Percentiles rank a stretch among this genome's conserved stretches.
These are phyloP conservation scores for Elephantulus edwardii DNA, from an alignment of 2,113 vertebrate species.

Conservation along the genomic window DNA sequence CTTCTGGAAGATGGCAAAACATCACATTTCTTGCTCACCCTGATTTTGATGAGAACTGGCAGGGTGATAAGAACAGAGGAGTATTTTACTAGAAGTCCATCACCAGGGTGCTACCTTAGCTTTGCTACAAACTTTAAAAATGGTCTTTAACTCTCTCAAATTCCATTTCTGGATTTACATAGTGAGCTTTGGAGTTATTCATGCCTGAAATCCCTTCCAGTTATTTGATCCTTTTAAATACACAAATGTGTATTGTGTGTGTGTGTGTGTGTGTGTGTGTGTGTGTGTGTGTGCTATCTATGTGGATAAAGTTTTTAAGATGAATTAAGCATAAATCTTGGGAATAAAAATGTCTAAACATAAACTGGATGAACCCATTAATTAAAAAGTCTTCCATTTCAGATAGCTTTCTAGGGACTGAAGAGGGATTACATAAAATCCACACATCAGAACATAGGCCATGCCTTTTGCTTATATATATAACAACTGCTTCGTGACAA, in stretches of 20 bases:
- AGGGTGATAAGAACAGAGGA: not conserved
- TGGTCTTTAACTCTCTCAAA: not conserved
- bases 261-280: too few relatives aligned
- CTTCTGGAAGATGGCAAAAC: not conserved
- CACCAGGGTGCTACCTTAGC: too few relatives aligned
- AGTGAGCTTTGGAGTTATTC: not conserved
- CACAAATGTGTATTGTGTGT: not conserved
- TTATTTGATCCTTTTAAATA: not conserved
- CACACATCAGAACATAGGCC: not conserved
- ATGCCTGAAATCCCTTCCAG: not conserved
- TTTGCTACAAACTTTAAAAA: not conserved
- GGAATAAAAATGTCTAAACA: not conserved
- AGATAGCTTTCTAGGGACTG: too few relatives aligned
- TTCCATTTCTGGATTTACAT: not conserved
- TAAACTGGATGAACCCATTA: not conserved
- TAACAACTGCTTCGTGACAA: constrained; percentile 22
- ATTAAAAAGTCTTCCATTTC: too few relatives aligned
- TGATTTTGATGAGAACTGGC: not conserved
- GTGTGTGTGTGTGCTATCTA: too few relatives aligned
- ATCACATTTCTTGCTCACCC: not conserved
- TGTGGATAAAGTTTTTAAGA: not conserved
- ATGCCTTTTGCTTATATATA: not conserved
- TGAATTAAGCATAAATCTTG: not conserved
- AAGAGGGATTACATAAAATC: not conserved
- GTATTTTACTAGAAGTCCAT: not conserved